Percentiles rank a stretch among this genome's conserved stretches.
These are phyloP conservation scores for Odontocolon sp. DNA, from an alignment of 2,888 invertebrate species.

Conservation along the genomic window DNA sequence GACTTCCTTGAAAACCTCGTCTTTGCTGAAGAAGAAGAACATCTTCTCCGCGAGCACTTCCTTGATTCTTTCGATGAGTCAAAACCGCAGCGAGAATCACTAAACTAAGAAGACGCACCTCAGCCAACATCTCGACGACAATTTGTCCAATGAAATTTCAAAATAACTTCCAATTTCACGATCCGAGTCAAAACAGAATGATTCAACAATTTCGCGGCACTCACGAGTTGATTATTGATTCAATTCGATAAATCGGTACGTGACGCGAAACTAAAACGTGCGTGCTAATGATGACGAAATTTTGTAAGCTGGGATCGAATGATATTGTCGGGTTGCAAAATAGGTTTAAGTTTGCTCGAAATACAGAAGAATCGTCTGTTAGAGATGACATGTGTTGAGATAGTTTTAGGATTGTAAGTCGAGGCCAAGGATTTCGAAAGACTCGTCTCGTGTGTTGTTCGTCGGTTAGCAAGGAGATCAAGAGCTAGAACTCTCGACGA, in stretches of 20 bases:
- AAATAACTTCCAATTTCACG: no score
- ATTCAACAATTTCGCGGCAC: background rate
- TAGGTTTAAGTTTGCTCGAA: no score
- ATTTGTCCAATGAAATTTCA: background rate
- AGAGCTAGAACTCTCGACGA: conserved; percentile 55
- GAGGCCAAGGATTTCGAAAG: conserved; percentile 5
- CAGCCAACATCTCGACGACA: conserved; percentile 55
- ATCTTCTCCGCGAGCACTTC: conserved; percentile 60
- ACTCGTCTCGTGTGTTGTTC: background rate
- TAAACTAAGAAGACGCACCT: conserved; percentile 40
- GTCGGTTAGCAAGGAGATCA: background rate
- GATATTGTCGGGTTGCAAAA: no score
- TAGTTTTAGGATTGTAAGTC: background rate
- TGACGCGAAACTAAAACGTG: background rate
- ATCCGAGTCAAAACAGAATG: no score
- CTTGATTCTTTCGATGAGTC: conserved; percentile 55
- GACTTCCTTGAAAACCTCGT: conserved; percentile 67
- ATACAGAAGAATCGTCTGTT: background rate
- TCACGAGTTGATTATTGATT: background rate
- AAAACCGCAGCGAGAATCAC: conserved; percentile 35
- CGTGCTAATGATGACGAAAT: conserved; percentile 5
- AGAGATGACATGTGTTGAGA: background rate
- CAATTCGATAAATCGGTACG: background rate
- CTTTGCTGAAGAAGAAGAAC: conserved; percentile 56
- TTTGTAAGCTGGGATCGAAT: no score